A percentile compares a stretch with the other conserved stretches of the same genome.
These are phyloP conservation scores for Poeciliopsis infans DNA, from an alignment of 2,797 vertebrate species.

Conservation along the genomic window DNA sequence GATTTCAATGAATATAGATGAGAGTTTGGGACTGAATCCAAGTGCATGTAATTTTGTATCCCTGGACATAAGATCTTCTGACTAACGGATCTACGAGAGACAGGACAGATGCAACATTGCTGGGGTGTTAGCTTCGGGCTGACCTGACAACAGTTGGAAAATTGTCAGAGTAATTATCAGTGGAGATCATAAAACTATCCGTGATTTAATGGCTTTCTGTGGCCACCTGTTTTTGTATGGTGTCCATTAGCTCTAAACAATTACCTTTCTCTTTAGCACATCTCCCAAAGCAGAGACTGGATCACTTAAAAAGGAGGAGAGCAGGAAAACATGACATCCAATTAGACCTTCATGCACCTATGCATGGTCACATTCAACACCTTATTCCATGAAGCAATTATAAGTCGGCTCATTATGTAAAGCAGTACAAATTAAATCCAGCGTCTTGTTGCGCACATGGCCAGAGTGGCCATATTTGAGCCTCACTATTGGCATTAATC, in stretches of 20 bases:
- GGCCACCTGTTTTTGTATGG: slow-evolving; percentile 66
- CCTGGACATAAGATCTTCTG: slow-evolving; percentile 51
- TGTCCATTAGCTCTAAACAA: slow-evolving; percentile 60
- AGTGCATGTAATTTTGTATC: slow-evolving; percentile 46
- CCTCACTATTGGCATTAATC: slow-evolving; percentile 41
- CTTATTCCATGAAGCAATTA: slow-evolving; percentile 18
- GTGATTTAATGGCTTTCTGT: slow-evolving; percentile 58
- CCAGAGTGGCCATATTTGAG: slow-evolving; percentile 25
- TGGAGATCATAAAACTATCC: slow-evolving; percentile 60
- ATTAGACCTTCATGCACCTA: slow-evolving; percentile 10
- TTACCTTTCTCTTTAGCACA: slow-evolving; percentile 47
- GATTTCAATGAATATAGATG: slow-evolving; percentile 76
- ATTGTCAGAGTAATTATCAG: slow-evolving; percentile 70
- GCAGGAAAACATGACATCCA: slow-evolving; percentile 14
- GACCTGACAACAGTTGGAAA: slow-evolving; percentile 65
- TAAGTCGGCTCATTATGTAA: slow-evolving; percentile 23
- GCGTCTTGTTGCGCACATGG: slow-evolving; percentile 25
- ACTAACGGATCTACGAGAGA: slow-evolving; percentile 30
- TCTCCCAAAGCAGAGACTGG: slow-evolving; percentile 14
- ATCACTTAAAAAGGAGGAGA: slow-evolving; percentile 8
- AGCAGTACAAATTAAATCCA: slow-evolving; percentile 41
- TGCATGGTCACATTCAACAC: neutral
- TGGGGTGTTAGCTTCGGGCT: slow-evolving; percentile 57
- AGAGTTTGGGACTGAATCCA: slow-evolving; percentile 49
- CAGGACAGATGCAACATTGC: slow-evolving; percentile 49